Percentiles rank a stretch among this genome's conserved stretches.
Conservation (phyloP, 2,797 vertebrate genomes). For the Naso thynnoides region DNA sequence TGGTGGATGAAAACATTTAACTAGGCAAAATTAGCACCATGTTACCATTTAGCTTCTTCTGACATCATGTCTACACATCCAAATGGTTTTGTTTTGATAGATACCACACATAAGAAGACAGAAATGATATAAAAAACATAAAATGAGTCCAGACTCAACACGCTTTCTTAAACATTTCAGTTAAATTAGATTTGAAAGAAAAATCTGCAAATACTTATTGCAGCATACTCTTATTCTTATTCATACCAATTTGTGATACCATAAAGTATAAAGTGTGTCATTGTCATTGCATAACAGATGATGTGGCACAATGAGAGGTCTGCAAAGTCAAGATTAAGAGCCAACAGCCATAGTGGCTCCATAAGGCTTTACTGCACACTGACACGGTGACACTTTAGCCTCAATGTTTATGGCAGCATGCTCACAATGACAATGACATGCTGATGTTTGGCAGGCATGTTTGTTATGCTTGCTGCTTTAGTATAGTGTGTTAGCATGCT, state of each 20-base stretch:
- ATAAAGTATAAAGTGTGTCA: constrained; percentile 29
- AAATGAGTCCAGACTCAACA: constrained; percentile 37
- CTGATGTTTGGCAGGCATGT: not conserved
- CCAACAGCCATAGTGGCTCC: not conserved
- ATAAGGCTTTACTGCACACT: not conserved
- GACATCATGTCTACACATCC: constrained; percentile 58
- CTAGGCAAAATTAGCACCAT: constrained; percentile 45
- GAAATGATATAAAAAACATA: constrained; percentile 29
- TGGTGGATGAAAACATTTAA: constrained; percentile 45
- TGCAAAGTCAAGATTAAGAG: not conserved
- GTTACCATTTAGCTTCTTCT: constrained; percentile 47
- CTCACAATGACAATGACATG: not conserved
- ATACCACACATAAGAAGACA: constrained; percentile 37
- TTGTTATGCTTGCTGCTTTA: not conserved
- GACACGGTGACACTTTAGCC: not conserved
- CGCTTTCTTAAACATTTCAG: constrained; percentile 30
- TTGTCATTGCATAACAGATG: constrained; percentile 9
- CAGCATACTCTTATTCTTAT: constrained; percentile 17
- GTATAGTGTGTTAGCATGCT: too few relatives aligned
- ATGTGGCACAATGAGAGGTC: not conserved
- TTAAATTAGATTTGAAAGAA: constrained; percentile 34
- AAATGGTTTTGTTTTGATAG: constrained; percentile 52
- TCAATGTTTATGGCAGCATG: not conserved
- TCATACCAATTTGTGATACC: constrained; percentile 10
- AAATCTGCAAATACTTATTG: constrained; percentile 47